Percentiles rank a stretch among this genome's conserved stretches.
Conservation (phyloP, 2,113 vertebrate genomes). For the Daboia siamensis region DNA sequence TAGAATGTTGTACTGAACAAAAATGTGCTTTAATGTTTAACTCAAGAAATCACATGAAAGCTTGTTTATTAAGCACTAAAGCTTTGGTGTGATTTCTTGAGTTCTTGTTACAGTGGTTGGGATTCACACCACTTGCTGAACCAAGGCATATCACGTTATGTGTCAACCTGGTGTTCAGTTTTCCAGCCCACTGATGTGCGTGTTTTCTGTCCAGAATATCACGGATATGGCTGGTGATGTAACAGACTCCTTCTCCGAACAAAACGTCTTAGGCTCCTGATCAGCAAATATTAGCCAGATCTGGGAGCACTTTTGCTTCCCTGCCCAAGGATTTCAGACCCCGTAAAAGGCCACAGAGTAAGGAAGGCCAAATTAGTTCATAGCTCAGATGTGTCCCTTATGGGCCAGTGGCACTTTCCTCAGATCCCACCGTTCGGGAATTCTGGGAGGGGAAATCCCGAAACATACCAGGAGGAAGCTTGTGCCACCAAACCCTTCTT, state of each 20-base stretch:
- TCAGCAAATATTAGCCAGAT: not conserved
- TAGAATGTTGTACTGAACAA: not conserved
- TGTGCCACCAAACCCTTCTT: not conserved
- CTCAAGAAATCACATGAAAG: no score
- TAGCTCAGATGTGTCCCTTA: not conserved
- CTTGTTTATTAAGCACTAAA: no score
- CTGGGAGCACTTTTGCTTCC: not conserved
- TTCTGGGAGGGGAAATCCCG: not conserved
- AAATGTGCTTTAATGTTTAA: not conserved
- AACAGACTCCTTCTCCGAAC: not conserved
- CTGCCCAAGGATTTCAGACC: not conserved
- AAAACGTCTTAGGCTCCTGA: not conserved
- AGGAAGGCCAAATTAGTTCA: not conserved
- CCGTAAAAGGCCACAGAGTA: not conserved
- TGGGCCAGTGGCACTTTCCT: not conserved
- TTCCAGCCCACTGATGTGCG: not conserved
- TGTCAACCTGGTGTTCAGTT: not conserved
- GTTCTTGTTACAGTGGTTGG: not conserved
- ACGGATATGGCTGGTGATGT: not conserved
- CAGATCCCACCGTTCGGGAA: not conserved
- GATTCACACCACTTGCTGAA: not conserved
- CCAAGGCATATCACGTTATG: not conserved
- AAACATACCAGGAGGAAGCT: not conserved
- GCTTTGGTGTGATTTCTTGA: not conserved
- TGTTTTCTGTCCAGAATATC: not conserved